Conservation (phyloP, 1,140 invertebrate species). For the Druon quercuslanigerum region DNA sequence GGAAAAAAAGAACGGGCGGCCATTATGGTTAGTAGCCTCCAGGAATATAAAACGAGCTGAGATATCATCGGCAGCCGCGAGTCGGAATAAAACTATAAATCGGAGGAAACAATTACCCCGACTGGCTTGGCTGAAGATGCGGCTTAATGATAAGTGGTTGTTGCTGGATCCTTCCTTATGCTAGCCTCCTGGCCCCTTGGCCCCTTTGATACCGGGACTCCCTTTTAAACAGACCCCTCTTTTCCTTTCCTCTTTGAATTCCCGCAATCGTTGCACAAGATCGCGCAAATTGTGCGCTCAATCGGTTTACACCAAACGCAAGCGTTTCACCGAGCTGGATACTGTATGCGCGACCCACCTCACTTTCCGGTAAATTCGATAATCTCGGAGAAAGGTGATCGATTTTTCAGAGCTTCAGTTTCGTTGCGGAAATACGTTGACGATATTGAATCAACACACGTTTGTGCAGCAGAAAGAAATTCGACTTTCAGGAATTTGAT, state of each 20-base stretch:
- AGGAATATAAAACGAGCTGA: constrained; percentile 55
- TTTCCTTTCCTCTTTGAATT: constrained; percentile 43
- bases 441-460: too few relatives aligned
- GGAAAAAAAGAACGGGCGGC: constrained; percentile 41
- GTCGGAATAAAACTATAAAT: constrained; percentile 61
- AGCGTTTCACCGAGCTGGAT: background rate
- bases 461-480: too few relatives aligned
- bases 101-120: constrained; percentile 60
- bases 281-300: constrained; percentile 25
- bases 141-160: constrained; percentile 57
- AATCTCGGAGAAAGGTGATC: background rate
- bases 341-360: background rate
- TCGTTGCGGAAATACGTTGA: too few relatives aligned
- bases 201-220: constrained; percentile 38
- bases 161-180: constrained; percentile 43
- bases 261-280: constrained; percentile 43
- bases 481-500: too few relatives aligned
- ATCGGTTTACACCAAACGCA: constrained; percentile 32
- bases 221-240: constrained; percentile 47
- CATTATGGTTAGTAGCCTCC: constrained; percentile 50
- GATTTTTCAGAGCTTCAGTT: background rate
- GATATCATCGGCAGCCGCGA: constrained; percentile 57
- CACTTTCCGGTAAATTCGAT: background rate
- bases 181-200: constrained; percentile 36
- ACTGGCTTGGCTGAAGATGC: constrained; percentile 53